Conservation (phyloP, 2,797 vertebrate genomes). For the Platyrinchus mystaceus region DNA sequence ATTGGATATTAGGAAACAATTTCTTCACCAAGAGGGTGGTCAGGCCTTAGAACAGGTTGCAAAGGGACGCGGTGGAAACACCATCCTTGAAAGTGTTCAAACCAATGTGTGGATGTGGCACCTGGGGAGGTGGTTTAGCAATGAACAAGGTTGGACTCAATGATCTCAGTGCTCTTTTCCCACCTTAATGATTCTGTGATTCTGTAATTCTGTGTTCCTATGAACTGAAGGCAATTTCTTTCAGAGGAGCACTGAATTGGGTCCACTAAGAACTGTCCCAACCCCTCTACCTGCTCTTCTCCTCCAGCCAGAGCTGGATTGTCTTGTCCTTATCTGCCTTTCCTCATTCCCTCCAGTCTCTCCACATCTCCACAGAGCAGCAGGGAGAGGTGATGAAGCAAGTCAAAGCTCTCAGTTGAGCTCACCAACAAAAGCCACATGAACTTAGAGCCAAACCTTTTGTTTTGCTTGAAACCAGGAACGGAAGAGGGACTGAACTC, state of each 20-base stretch:
- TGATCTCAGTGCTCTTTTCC: fast-evolving
- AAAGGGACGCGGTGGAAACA: background rate
- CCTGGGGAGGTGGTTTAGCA: fast-evolving
- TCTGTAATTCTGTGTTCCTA: background rate
- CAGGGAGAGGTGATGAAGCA: background rate
- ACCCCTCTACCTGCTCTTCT: background rate
- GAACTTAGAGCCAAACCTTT: background rate
- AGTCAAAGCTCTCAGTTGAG: background rate
- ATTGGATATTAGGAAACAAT: no score
- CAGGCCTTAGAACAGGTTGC: background rate
- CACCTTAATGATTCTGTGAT: no score
- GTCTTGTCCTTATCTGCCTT: background rate
- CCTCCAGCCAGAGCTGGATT: background rate
- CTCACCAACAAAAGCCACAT: background rate
- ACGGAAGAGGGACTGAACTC: background rate
- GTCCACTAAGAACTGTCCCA: background rate
- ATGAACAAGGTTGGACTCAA: background rate
- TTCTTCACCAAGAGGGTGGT: background rate
- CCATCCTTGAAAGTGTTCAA: background rate
- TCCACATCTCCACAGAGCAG: background rate
- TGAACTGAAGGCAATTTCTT: background rate
- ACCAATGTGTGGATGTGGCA: background rate
- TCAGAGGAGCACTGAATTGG: background rate
- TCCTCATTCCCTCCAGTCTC: fast-evolving
- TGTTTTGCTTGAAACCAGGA: background rate